Base-by-base conservation (phyloP, 2,113 vertebrate species). In the Osmerus mordax region DNA sequence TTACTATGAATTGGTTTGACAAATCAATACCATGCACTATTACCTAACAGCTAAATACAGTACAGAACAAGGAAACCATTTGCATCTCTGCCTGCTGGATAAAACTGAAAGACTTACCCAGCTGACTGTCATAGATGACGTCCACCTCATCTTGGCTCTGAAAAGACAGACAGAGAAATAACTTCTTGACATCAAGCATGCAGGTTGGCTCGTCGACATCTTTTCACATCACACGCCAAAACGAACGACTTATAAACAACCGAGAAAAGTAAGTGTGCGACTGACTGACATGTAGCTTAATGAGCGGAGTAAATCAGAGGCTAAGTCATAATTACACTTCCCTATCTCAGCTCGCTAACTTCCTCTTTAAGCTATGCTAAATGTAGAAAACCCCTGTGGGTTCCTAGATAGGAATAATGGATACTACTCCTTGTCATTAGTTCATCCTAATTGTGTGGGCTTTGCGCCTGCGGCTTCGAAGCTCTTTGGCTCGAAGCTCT, bases 321-420 rank as follows among this genome's bases (percentile, higher is more conserved):
- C 25, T 6, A 32, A 5, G 36, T 32, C 1, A 65, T 65, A 36
- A 41, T 32, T 41, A 5, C 15, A 32, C 15, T 65, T 41, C 28
- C 63, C n/a, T 21, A 65, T 56, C 4, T 5, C n/a, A 18, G 15
- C 55, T 74, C 74, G 23, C 63, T 82, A 78, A 87, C 82, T 65
- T 67, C 75, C 80, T 81, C 85, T 88, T 81, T 81, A 79, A 72
- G 82, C 78, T 79, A 18, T n/a, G 36, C 74, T 76, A 78, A 87
- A 85, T 81, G 67, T 77, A 72, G 72, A 81, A 81, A 80, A 67
- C 70, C 79, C 80, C 81, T 70, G 19, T 51, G 71, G 87, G 63
- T 83, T 88, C 82, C 87, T 87, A 87, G 75, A 73, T 47, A 83
- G 75, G 79, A 89, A 86, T 87, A 90, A 90, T 75, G 71, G 73